phyloP scores from a whole-genome alignment of 2,888 invertebrate species.

The Prionchulus punctatus region DNA sequence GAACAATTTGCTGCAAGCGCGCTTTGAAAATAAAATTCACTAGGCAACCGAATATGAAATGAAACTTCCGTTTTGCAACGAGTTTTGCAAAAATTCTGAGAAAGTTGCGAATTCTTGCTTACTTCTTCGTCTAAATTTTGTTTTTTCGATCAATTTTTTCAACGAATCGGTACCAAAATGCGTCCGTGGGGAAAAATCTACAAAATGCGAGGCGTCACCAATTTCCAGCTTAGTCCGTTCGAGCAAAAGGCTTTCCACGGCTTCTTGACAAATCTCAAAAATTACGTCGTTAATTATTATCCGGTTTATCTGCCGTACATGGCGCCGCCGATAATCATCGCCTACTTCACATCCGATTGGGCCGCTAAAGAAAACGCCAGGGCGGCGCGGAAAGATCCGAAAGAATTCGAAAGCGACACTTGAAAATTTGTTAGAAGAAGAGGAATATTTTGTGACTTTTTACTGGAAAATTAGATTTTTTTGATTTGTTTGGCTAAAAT shows the following conservation, averaged over 20 bases:
- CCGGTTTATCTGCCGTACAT: background rate
- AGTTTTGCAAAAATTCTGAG: too few species aligned
- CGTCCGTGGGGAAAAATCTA: background rate
- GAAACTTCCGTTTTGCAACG: too few species aligned
- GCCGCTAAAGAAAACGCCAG: slow-evolving; percentile 44
- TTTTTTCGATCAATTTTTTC: too few species aligned
- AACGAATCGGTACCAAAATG: background rate
- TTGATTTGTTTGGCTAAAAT: too few species aligned
- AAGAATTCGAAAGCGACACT: slow-evolving; percentile 50
- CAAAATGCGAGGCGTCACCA: background rate
- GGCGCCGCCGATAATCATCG: slow-evolving; percentile 27
- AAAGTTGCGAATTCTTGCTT: too few species aligned
- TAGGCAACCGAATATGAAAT: too few species aligned
- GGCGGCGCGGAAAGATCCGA: slow-evolving; percentile 51
- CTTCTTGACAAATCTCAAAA: background rate
- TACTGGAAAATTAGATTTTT: too few species aligned
- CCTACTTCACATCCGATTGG: slow-evolving; percentile 63
- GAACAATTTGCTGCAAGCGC: too few species aligned
- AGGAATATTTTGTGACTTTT: too few species aligned
- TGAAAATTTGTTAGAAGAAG: too few species aligned
- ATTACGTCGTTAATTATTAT: background rate
- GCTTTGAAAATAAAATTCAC: too few species aligned
- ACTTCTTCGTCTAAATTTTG: too few species aligned
- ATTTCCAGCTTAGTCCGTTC: background rate
- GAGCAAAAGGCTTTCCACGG: background rate